A percentile compares a stretch with the other conserved stretches of the same genome.
Evolutionary conservation across 2,797 vertebrate species (phyloP).

Genomic region (Mus minutoides): DNA sequence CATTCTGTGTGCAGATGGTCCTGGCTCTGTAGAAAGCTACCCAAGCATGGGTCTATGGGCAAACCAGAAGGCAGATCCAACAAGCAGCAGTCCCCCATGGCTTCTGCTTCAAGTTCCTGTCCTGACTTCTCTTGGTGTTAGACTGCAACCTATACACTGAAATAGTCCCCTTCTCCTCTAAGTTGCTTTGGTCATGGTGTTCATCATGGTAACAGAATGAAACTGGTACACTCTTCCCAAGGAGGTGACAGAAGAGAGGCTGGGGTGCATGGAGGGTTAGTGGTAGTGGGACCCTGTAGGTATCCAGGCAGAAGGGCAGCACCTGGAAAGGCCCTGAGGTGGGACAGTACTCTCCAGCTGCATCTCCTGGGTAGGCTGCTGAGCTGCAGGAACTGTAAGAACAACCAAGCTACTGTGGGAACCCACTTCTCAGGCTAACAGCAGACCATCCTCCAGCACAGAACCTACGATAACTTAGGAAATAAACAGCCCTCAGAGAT

Average conservation of each 20-base stretch:
- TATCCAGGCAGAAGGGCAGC: background rate
- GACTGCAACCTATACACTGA: background rate
- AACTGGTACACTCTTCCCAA: background rate
- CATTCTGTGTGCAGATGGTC: background rate
- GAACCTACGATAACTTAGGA: background rate
- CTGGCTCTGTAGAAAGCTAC: background rate
- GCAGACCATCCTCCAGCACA: background rate
- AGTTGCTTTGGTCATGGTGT: background rate
- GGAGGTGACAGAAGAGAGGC: background rate
- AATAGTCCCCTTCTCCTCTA: background rate
- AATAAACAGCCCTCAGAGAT: conserved; percentile 50
- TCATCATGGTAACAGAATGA: background rate
- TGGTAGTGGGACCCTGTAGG: no score
- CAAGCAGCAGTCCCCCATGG: background rate
- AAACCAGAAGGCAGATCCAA: background rate
- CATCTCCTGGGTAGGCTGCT: background rate
- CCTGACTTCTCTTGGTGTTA: background rate
- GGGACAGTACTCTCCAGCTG: background rate
- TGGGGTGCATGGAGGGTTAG: background rate
- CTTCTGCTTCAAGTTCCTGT: background rate
- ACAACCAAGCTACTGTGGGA: rapidly evolving
- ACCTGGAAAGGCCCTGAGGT: background rate
- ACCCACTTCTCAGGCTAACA: rapidly evolving
- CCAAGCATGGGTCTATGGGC: background rate
- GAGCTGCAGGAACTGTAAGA: background rate